Percentiles rank a stretch among this genome's conserved stretches.
These are phyloP conservation scores for Craseonycteris thonglongyai DNA, from an alignment of 2,113 vertebrate genomes.

Conservation along the genomic window DNA sequence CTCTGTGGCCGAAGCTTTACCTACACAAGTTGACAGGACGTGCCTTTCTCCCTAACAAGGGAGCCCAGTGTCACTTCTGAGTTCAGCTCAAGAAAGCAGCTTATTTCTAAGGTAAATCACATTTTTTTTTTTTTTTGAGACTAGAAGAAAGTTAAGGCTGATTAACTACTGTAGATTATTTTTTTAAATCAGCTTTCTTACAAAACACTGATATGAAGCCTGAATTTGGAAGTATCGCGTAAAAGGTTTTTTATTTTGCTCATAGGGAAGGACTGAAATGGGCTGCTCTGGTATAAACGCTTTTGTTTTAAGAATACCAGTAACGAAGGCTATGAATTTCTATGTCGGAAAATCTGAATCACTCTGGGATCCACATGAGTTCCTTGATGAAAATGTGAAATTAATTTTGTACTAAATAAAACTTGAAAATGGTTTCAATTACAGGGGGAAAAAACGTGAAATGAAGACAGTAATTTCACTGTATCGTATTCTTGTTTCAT, in stretches of 20 bases:
- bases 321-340: conserved; percentile 51
- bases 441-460: not conserved
- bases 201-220: not conserved
- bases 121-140: conserved; percentile 17
- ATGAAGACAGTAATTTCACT: conserved; percentile 50
- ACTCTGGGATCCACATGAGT: conserved; percentile 54
- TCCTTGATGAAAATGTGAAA: conserved; percentile 74
- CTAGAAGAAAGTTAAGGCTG: not conserved
- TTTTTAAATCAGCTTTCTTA: not conserved
- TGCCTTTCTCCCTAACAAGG: not conserved
- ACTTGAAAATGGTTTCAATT: conserved; percentile 70
- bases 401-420: conserved; percentile 75
- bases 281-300: conserved; percentile 11
- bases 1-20: not conserved
- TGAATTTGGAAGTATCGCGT: not conserved
- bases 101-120: conserved; percentile 12
- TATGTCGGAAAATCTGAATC: conserved; percentile 59
- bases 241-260: not conserved
- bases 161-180: not conserved
- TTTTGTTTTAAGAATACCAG: conserved; percentile 52
- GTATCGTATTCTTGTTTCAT: conserved; percentile 33
- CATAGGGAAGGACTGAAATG: not conserved
- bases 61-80: not conserved
- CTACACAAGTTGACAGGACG: not conserved
- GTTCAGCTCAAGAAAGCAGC: not conserved